Evolutionary conservation across 2,888 invertebrate genomes (phyloP), one percentile per base, ranked within the genome.

Genomic region (Megastigmus dorsalis): DNA sequence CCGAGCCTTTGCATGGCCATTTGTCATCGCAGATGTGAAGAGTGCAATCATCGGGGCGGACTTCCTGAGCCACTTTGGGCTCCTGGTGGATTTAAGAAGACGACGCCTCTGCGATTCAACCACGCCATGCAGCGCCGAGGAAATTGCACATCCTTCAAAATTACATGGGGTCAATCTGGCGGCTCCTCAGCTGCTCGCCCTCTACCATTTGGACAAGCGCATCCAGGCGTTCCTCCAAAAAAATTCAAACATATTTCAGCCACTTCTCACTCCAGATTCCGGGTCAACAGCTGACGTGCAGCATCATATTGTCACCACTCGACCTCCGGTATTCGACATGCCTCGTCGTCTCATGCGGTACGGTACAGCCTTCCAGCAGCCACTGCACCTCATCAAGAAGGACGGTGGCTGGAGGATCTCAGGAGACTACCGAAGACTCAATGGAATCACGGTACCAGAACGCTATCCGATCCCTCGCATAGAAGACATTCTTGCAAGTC

Each of bases 101-200:
- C n/a, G n/a, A n/a, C n/a, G n/a, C n/a, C n/a, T n/a, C n/a, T n/a
- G n/a, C n/a, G n/a, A n/a, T n/a, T n/a, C n/a, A n/a, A n/a, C n/a
- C n/a, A n/a, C n/a, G n/a, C n/a, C n/a, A n/a, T n/a, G n/a, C n/a
- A n/a, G 10, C 2, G 13, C 38, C 10, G 7, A 2, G 13, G 6
- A 10, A 4, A 38, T 13, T 3, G 10, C 7, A 2, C 2, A 38
- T 10, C 13, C 13, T 7, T 2, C 10, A 7, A 4, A 10, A 10
- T 3, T 2, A 4, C 2, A 4, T 5, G 6, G 13, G 10, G n/a
- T n/a, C n/a, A n/a, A n/a, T n/a, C n/a, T n/a, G n/a, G n/a, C n/a
- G n/a, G n/a, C n/a, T n/a, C n/a, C n/a, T n/a, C 78, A 84, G 6
- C 77, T 85, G 3, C 71, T 84, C 0, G 80, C 80, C 13, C 79